These are phyloP conservation scores for Phasianus colchicus DNA, from an alignment of 2,113 vertebrate species.

Conservation along the genomic window DNA sequence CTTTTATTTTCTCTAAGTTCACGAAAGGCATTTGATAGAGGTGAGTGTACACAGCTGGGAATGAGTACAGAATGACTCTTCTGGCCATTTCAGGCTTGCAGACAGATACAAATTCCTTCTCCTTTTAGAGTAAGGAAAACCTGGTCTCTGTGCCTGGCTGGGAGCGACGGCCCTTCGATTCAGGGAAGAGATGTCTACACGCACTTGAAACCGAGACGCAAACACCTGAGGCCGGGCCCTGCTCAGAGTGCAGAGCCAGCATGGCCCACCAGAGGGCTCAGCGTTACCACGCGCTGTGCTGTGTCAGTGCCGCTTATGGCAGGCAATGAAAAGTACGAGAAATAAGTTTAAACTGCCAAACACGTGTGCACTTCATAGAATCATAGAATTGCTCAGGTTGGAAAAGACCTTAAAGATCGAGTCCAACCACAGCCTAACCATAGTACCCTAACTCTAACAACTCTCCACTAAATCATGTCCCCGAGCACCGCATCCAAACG, in stretches of 20 bases:
- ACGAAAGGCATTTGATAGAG: background rate
- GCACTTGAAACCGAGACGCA: rapidly evolving
- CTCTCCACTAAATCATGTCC: too few relatives aligned
- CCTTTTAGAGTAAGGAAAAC: background rate
- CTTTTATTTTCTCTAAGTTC: background rate
- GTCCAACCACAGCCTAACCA: too few relatives aligned
- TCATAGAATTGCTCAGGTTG: too few relatives aligned
- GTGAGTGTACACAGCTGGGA: background rate
- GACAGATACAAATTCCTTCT: background rate
- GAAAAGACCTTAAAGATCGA: too few relatives aligned
- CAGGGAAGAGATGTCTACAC: rapidly evolving
- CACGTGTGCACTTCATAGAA: rapidly evolving
- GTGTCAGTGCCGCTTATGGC: rapidly evolving
- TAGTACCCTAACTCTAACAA: too few relatives aligned
- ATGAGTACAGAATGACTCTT: background rate
- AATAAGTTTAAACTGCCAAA: background rate
- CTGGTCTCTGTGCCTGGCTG: background rate
- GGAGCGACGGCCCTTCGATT: background rate
- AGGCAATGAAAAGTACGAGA: background rate
- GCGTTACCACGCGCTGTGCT: rapidly evolving
- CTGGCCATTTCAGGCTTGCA: background rate
- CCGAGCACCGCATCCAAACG: too few relatives aligned
- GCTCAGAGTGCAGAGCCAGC: background rate
- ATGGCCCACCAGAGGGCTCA: rapidly evolving
- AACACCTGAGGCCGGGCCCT: too few relatives aligned